Percentiles rank a stretch among this genome's conserved stretches.
phyloP scores from a whole-genome alignment of 2,113 vertebrate species.

The zebrafish (Danio rerio) region GRCz12tu NC_133195.1:58385501-58386000 shows the following conservation, averaged over 20 bases:
- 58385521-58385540: too few relatives aligned
- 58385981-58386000: constrained; percentile 80
- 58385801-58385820: constrained; percentile 83
- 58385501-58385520: too few relatives aligned
- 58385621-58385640: too few relatives aligned
- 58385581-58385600: too few relatives aligned
- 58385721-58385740: too few relatives aligned
- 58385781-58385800: constrained; percentile 80
- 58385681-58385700: too few relatives aligned
- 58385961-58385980: constrained; percentile 75
- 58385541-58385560: too few relatives aligned
- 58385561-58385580: too few relatives aligned
- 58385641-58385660: too few relatives aligned
- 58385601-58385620: too few relatives aligned
- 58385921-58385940: constrained; percentile 74
- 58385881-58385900: constrained; percentile 80
- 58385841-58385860: constrained; percentile 88
- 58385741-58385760: constrained; percentile 91
- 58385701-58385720: too few relatives aligned
- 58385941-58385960: constrained; percentile 62
- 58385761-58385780: constrained; percentile 83
- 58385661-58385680: too few relatives aligned
- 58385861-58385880: constrained; percentile 73
- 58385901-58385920: constrained; percentile 72
- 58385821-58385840: constrained; percentile 83